Evolutionary conservation across 2,113 vertebrate genomes (phyloP).

Genomic region (Peucedramus taeniatus): DNA sequence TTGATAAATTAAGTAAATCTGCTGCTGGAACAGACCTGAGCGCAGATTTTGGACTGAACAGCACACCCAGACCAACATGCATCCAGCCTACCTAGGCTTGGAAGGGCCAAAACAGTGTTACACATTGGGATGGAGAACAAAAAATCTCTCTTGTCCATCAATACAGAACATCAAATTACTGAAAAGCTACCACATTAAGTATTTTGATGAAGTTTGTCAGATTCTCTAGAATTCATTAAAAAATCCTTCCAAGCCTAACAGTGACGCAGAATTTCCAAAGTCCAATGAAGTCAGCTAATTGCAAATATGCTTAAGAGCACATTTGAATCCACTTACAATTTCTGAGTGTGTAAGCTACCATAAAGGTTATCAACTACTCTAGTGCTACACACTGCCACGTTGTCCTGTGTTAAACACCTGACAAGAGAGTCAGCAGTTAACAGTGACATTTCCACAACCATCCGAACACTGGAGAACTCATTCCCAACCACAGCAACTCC

Average conservation of each 20-base stretch:
- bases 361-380: slow-evolving; percentile 29
- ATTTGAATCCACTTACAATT: slow-evolving; percentile 48
- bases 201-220: not conserved
- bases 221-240: not conserved
- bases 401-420: slow-evolving; percentile 41
- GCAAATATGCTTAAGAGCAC: slow-evolving; percentile 65
- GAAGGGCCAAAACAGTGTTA: slow-evolving; percentile 7
- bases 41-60: slow-evolving; percentile 55
- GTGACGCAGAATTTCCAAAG: slow-evolving; percentile 57
- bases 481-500: slow-evolving; percentile 41
- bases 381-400: slow-evolving; percentile 58
- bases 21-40: slow-evolving; percentile 7
- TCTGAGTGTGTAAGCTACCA: slow-evolving; percentile 42
- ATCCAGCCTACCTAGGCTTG: slow-evolving; percentile 56
- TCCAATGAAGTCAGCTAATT: slow-evolving; percentile 62
- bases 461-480: not conserved
- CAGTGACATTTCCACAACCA: slow-evolving; percentile 42
- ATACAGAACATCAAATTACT: not conserved
- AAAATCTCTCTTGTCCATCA: not conserved
- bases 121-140: not conserved
- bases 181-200: not conserved
- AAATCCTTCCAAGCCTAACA: slow-evolving; percentile 62
- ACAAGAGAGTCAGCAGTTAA: slow-evolving; percentile 63
- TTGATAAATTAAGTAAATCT: slow-evolving; percentile 31
- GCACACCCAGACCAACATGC: slow-evolving; percentile 54